phyloP scores from a whole-genome alignment of 2,888 invertebrate genomes.

The Ophion costatus region DNA sequence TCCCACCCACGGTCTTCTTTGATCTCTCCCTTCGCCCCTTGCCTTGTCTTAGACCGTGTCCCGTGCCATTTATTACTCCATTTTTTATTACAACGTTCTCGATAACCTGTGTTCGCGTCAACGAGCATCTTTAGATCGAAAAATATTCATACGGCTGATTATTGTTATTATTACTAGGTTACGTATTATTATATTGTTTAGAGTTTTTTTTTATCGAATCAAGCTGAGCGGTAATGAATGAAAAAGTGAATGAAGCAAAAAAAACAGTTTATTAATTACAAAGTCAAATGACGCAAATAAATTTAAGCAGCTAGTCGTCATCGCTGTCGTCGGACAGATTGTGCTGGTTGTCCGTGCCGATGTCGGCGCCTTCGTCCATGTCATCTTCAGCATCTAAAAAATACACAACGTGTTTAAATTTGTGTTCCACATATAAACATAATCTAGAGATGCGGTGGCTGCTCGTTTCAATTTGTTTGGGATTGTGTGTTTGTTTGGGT shows the following conservation, averaged over 20 bases:
- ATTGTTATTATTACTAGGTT: not conserved
- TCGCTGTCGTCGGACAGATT: not conserved
- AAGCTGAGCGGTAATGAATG: not conserved
- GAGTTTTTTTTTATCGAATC: not conserved
- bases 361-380: slow-evolving; percentile 16
- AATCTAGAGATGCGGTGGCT: no score
- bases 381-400: slow-evolving; percentile 16
- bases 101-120: no score
- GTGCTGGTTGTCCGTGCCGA: not conserved
- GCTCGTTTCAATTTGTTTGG: no score
- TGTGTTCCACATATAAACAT: no score
- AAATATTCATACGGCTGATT: not conserved
- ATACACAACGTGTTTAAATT: slow-evolving; percentile 26
- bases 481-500: no score
- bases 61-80: no score
- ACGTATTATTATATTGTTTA: slow-evolving; percentile 6
- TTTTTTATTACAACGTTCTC: no score
- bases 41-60: no score
- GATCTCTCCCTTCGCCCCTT: no score
- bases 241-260: not conserved
- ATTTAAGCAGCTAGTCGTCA: slow-evolving; percentile 14
- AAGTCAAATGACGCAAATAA: not conserved
- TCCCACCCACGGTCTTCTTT: no score
- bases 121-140: no score
- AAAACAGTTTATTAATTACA: not conserved